A percentile compares a stretch with the other conserved stretches of the same genome.
Evolutionary conservation across 1,140 invertebrate genomes (phyloP).

Genomic region (Drosophila subpulchrella): DNA sequence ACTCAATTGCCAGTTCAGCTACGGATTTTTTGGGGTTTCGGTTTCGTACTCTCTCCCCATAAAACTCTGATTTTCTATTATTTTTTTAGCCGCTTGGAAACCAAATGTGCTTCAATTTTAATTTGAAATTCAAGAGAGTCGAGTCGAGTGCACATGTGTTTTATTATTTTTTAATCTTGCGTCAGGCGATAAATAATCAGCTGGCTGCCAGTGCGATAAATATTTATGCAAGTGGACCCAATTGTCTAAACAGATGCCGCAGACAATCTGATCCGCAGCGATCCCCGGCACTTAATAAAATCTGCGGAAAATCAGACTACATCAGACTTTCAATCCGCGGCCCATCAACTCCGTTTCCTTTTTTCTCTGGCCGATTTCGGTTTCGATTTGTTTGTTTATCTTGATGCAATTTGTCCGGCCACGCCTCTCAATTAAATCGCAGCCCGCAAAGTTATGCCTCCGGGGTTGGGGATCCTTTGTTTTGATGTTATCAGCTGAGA

Average conservation of each 20-base stretch:
- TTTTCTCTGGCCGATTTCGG: conserved; percentile 3
- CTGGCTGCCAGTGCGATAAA: conserved; percentile 60
- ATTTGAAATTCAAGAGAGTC: conserved; percentile 46
- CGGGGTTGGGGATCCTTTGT: conserved; percentile 46
- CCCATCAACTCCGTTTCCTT: conserved; percentile 8
- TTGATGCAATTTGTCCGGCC: conserved; percentile 53
- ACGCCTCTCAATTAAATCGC: conserved; percentile 73
- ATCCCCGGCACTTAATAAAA: conserved; percentile 52
- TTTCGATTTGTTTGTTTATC: conserved; percentile 55
- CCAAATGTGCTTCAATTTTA: conserved; percentile 75
- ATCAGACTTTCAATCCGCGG: conserved; percentile 17
- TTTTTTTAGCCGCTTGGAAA: conserved; percentile 33
- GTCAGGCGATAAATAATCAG: conserved; percentile 73
- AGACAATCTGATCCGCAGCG: not conserved
- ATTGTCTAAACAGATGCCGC: conserved; percentile 54
- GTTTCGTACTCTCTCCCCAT: conserved; percentile 1
- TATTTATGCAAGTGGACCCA: conserved; percentile 76
- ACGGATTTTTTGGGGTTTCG: conserved; percentile 25
- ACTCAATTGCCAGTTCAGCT: conserved; percentile 67
- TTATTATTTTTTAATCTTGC: conserved; percentile 41
- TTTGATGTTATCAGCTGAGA: conserved; percentile 81
- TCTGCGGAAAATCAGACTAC: not conserved
- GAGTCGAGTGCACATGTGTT: conserved; percentile 64
- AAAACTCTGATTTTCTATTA: conserved; percentile 36
- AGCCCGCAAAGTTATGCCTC: conserved; percentile 15